Base-by-base conservation (phyloP, 2,113 vertebrate species). In the Tapirus terrestris region DNA sequence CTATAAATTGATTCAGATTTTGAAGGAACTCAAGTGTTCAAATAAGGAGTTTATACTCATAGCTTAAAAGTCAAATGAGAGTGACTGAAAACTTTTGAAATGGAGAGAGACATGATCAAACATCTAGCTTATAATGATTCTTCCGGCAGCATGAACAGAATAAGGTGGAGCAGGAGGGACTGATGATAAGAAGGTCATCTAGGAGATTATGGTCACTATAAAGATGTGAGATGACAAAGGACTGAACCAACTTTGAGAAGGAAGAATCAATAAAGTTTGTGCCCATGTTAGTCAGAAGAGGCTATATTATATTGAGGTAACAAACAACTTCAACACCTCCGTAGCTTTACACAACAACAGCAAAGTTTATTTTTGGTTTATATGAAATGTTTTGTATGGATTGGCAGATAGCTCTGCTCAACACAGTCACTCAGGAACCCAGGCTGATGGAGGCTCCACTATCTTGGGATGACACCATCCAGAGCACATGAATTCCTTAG, bases 161-260 rank as follows among this genome's bases (percentile, higher is more conserved):
- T 61, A 39, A 36, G 23, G 25, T 8, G 31, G 16, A 20, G 5
- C 23, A 61, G 51, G 33, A 63, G 3, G 31, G 9, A 8, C 11
- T 1, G 68, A 63, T 0, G 31, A 16, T 27, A 39, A n/a, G 20
- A 45, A 39, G 2, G 21, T 1, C 16, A 16, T n/a, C 16, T 29
- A 4, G 31, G 17, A 65, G 29, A 3, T 27, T 8, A 7, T 2
- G 9, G 11, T 33, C 45, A 25, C 0, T 9, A 43, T 18, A 3
- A 48, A 53, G 23, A 17, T 27, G 9, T 16, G 20, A 45, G 39
- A 0, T 21, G 4, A 36, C 33, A 91, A 36, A 2, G 21, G 5
- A 23, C 29, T 27, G 5, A 77, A 75, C 33, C 21, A 6, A 65
- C 29, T 33, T 45, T 39, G 36, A 76, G 31, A 65, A 56, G 48